Evolutionary conservation across 2,113 vertebrate genomes (phyloP).

Genomic region (Ochotona princeps): DNA sequence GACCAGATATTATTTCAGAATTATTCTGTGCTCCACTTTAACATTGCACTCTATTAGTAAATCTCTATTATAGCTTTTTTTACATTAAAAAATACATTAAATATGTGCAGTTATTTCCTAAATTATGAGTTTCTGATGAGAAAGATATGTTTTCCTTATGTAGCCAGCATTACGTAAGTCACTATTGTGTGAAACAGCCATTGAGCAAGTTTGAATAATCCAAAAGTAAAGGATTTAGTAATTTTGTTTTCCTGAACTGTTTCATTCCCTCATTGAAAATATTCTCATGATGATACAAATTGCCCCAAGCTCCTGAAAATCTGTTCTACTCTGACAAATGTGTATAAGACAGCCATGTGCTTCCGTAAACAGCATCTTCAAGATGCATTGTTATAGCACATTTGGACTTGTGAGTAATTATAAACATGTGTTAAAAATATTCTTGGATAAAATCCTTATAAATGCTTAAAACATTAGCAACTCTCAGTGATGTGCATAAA

Average conservation of each 20-base stretch:
- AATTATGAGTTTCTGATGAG: neutral
- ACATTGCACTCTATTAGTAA: fast-evolving
- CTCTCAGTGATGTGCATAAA: conserved; percentile 67
- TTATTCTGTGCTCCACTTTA: neutral
- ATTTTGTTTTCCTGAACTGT: conserved; percentile 1
- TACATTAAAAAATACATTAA: too few species aligned
- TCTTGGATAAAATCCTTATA: conserved; percentile 61
- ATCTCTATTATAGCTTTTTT: neutral
- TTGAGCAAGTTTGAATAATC: neutral
- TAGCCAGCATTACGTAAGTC: neutral
- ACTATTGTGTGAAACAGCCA: neutral
- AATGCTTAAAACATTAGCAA: conserved; percentile 44
- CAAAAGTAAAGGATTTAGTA: neutral
- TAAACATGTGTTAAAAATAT: conserved; percentile 67
- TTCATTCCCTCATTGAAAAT: neutral
- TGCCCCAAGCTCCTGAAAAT: neutral
- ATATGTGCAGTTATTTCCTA: neutral
- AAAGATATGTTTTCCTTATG: neutral
- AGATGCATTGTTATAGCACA: neutral
- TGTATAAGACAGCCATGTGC: neutral
- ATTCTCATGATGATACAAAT: neutral
- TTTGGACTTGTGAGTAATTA: conserved; percentile 53
- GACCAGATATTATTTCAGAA: neutral
- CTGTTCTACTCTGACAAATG: neutral
- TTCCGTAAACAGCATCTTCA: conserved; percentile 25